These are phyloP conservation scores for Nasonia longicornis DNA, from an alignment of 1,140 invertebrate species.

Conservation along the genomic window DNA sequence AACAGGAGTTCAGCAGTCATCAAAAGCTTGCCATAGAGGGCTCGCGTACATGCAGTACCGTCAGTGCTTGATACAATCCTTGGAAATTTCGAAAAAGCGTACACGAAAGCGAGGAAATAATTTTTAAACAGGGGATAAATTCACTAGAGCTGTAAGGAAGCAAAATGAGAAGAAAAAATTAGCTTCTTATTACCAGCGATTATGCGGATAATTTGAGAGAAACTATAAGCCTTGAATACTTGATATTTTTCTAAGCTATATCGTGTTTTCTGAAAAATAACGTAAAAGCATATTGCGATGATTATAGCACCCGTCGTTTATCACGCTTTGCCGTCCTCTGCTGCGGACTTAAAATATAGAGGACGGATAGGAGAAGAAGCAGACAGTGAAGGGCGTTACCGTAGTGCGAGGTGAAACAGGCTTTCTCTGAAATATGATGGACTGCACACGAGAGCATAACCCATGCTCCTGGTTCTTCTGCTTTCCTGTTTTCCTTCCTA, in stretches of 20 bases:
- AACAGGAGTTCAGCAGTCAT: constrained; percentile 59
- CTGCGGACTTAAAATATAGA: background rate
- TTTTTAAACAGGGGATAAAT: too few relatives aligned
- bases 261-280: too few relatives aligned
- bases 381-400: background rate
- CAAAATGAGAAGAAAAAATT: too few relatives aligned
- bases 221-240: too few relatives aligned
- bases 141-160: too few relatives aligned
- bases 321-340: too few relatives aligned
- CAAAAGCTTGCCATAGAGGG: constrained; percentile 51
- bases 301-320: too few relatives aligned
- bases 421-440: constrained; percentile 34
- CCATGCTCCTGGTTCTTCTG: constrained; percentile 56
- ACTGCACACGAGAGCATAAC: constrained; percentile 10
- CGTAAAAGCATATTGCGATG: too few relatives aligned
- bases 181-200: too few relatives aligned
- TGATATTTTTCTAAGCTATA: too few relatives aligned
- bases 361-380: background rate
- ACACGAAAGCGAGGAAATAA: constrained; percentile 33
- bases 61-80: constrained; percentile 46
- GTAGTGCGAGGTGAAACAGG: background rate
- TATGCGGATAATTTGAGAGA: too few relatives aligned
- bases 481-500: constrained; percentile 61
- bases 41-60: constrained; percentile 23
- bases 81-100: constrained; percentile 32